Evolutionary conservation across 2,113 vertebrate species (phyloP).

Genomic region (Trogon surrucura): DNA sequence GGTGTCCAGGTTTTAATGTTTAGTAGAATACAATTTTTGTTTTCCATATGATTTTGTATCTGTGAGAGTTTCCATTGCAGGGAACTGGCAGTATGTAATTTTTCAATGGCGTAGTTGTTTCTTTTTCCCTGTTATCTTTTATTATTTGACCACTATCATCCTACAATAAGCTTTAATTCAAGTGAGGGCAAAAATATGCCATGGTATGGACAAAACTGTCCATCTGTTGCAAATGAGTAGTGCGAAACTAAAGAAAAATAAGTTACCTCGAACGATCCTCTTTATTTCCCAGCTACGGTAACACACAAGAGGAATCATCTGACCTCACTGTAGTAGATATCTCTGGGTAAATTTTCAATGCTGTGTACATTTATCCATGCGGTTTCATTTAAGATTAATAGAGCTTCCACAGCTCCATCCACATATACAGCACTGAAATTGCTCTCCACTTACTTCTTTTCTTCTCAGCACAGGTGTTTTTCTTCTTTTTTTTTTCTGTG

Average conservation of each 20-base stretch:
- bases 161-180: not conserved
- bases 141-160: not conserved
- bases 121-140: not conserved
- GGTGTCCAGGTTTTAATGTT: not conserved
- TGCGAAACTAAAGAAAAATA: not conserved
- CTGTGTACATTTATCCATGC: not conserved
- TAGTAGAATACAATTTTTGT: not conserved
- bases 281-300: not conserved
- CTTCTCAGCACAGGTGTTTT: not conserved
- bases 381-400: not conserved
- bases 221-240: not conserved
- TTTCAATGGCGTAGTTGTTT: not conserved
- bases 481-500: not conserved
- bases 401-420: not conserved
- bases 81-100: not conserved
- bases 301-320: not conserved
- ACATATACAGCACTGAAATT: not conserved
- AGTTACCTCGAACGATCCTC: not conserved
- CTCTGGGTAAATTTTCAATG: not conserved
- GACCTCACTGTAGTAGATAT: not conserved
- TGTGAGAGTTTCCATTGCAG: not conserved
- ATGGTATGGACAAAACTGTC: not conserved
- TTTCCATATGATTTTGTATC: not conserved
- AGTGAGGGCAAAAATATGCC: not conserved
- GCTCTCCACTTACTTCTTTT: not conserved